Conservation (phyloP, 2,113 vertebrate genomes). For the Electrona antarctica region DNA sequence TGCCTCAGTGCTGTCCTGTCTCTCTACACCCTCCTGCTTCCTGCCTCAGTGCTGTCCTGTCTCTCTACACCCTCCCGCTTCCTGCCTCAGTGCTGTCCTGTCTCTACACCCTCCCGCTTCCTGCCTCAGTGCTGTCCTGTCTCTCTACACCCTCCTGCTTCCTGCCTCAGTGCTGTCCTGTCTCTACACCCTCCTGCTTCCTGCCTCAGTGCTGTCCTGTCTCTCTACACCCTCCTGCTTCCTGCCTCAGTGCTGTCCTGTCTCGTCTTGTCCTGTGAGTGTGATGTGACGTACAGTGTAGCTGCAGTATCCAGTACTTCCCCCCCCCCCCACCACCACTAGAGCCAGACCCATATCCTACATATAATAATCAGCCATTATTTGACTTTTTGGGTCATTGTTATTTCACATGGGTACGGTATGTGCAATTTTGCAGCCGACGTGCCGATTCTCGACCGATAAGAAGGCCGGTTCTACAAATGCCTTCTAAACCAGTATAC, state of each 20-base stretch:
- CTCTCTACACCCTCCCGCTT: constrained; percentile 11
- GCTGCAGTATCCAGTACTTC: constrained; percentile 18
- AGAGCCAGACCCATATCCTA: background rate
- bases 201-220: constrained; percentile 53
- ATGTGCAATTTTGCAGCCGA: no score
- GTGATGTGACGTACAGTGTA: constrained; percentile 51
- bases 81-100: constrained; percentile 52
- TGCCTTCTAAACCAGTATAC: no score
- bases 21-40: constrained; percentile 12
- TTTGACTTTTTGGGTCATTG: no score
- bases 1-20: constrained; percentile 54
- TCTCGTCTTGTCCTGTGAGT: constrained; percentile 59
- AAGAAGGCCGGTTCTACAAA: no score
- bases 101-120: constrained; percentile 23
- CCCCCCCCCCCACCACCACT: background rate
- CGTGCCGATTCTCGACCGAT: no score
- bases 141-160: constrained; percentile 11
- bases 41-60: constrained; percentile 53
- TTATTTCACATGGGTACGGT: no score
- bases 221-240: constrained; percentile 55
- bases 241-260: constrained; percentile 52
- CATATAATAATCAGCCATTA: no score
- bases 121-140: constrained; percentile 53
- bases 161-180: constrained; percentile 52
- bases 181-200: constrained; percentile 52